These are phyloP conservation scores for Mastomys coucha DNA, from an alignment of 2,113 vertebrate species.

Conservation along the genomic window DNA sequence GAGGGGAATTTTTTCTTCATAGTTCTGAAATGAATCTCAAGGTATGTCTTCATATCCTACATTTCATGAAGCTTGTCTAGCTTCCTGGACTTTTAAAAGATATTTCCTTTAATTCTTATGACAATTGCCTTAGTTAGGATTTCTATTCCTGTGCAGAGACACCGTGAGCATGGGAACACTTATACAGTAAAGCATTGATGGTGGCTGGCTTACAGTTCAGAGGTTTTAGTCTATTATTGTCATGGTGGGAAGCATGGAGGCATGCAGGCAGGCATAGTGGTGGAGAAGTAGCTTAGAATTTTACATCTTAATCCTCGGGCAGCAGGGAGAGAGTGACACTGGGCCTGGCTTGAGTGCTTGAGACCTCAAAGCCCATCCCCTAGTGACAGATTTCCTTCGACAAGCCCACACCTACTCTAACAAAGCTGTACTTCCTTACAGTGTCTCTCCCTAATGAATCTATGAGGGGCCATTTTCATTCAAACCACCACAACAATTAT, in stretches of 20 bases:
- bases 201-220: background rate
- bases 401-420: background rate
- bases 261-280: background rate
- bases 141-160: background rate
- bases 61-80: background rate
- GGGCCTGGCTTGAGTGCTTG: background rate
- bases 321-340: background rate
- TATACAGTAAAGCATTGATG: background rate
- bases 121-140: background rate
- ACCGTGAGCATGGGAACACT: background rate
- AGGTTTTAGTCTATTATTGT: background rate
- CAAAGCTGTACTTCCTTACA: background rate
- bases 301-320: background rate
- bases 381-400: background rate
- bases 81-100: background rate
- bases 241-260: background rate
- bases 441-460: background rate
- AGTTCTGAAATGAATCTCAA: background rate
- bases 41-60: background rate
- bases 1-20: background rate
- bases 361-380: background rate
- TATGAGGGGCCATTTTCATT: background rate
- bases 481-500: background rate
- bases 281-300: background rate
- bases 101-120: conserved; percentile 1